Percentiles rank a stretch among this genome's conserved stretches.
These are phyloP conservation scores for Corticium candelabrum DNA, from an alignment of 37 sponge, comb jelly and placozoan species.

Conservation along the genomic window DNA sequence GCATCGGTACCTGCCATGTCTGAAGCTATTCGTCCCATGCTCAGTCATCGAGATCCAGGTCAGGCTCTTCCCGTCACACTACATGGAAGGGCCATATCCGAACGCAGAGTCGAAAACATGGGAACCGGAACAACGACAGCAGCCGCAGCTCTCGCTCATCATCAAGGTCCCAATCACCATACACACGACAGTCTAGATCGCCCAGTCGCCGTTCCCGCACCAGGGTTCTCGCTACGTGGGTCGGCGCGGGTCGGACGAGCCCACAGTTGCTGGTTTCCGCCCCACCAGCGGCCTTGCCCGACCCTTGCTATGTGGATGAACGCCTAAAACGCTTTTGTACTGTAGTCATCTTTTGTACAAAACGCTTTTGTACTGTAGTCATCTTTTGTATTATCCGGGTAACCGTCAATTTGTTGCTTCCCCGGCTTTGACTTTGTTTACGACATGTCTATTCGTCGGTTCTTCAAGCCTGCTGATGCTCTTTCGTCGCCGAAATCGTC, in stretches of 20 bases:
- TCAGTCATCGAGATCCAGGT: no score
- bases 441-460: neutral
- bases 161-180: no score
- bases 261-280: neutral
- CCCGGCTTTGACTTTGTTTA: neutral
- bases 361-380: neutral
- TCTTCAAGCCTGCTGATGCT: constrained; percentile 2
- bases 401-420: neutral
- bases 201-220: no score
- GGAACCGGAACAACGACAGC: no score
- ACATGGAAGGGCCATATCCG: no score
- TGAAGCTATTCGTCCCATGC: no score
- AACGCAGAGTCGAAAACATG: no score
- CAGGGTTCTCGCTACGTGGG: constrained; percentile 7
- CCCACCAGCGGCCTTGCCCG: constrained; percentile 1
- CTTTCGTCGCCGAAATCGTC: neutral
- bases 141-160: no score
- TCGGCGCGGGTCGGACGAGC: constrained; percentile 5
- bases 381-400: constrained; percentile 5
- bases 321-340: neutral
- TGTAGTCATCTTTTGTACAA: neutral
- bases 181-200: no score
- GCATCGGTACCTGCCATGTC: no score
- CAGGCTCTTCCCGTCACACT: no score
- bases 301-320: constrained; percentile 5